These are phyloP conservation scores for Chlamydotis undulata DNA, from an alignment of 2,113 vertebrate genomes.

Conservation along the genomic window DNA sequence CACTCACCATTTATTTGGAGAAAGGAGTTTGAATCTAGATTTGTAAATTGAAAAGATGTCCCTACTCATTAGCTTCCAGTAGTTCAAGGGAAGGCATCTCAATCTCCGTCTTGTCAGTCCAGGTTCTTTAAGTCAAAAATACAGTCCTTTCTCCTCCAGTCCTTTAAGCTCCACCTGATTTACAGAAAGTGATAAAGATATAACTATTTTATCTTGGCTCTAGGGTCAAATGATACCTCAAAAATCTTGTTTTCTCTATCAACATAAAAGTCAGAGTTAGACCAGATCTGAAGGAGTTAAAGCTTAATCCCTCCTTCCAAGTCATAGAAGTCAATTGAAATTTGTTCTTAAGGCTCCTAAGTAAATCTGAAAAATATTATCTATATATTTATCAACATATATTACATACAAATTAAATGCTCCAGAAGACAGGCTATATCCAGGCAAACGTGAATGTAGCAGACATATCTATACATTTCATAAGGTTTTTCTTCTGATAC, in stretches of 20 bases:
- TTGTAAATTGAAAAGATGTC: background rate
- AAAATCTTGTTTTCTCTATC: background rate
- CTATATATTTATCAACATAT: background rate
- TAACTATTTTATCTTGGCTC: background rate
- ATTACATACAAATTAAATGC: background rate
- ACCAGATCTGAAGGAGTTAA: background rate
- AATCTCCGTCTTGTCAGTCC: background rate
- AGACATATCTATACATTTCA: background rate
- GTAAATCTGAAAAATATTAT: background rate
- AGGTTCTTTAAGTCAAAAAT: background rate
- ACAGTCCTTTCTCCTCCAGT: background rate
- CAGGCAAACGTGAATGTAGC: background rate
- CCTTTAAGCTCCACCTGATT: background rate
- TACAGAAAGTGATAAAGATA: background rate
- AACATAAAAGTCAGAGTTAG: background rate
- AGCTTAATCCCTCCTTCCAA: background rate
- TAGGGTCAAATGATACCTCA: background rate
- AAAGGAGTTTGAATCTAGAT: background rate
- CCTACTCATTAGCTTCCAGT: background rate
- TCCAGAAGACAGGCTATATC: background rate
- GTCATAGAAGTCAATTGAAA: background rate
- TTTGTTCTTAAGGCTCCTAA: background rate
- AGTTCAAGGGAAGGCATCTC: background rate
- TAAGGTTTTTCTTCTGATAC: fast-evolving
- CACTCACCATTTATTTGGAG: background rate